A percentile compares a stretch with the other conserved stretches of the same genome.
Conservation (phyloP, 2,797 vertebrate genomes). For the Gila robusta region DNA sequence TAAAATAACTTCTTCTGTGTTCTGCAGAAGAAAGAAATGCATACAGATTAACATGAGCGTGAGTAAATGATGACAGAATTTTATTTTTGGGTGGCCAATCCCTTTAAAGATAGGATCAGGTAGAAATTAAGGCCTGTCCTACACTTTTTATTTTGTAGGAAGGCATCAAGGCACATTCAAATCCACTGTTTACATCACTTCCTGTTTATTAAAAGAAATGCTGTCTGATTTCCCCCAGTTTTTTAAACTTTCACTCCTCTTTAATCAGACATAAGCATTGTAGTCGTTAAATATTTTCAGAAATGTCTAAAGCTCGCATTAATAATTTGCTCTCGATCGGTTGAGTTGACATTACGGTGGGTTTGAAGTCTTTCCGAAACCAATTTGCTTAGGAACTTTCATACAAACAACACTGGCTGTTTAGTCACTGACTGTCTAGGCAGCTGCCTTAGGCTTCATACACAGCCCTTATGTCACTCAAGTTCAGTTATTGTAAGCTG, state of each 20-base stretch:
- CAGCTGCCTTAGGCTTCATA: constrained; percentile 2
- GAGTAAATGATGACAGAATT: too few species aligned
- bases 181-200: neutral
- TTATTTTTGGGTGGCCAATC: neutral
- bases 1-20: neutral
- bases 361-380: neutral
- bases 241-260: neutral
- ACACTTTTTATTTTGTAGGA: neutral
- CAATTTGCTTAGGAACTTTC: constrained; percentile 2
- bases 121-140: neutral
- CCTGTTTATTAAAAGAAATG: neutral
- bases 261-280: neutral
- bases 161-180: neutral
- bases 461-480: constrained; percentile 16
- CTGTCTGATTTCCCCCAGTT: neutral
- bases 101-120: neutral
- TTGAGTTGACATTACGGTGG: neutral
- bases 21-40: neutral
- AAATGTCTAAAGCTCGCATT: neutral
- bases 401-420: neutral
- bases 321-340: neutral
- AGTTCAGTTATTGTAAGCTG: constrained; percentile 19
- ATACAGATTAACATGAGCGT: neutral
- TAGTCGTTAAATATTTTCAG: neutral
- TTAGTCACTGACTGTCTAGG: neutral